phyloP scores from a whole-genome alignment of 2,113 vertebrate genomes.

The Felis chaus region DNA sequence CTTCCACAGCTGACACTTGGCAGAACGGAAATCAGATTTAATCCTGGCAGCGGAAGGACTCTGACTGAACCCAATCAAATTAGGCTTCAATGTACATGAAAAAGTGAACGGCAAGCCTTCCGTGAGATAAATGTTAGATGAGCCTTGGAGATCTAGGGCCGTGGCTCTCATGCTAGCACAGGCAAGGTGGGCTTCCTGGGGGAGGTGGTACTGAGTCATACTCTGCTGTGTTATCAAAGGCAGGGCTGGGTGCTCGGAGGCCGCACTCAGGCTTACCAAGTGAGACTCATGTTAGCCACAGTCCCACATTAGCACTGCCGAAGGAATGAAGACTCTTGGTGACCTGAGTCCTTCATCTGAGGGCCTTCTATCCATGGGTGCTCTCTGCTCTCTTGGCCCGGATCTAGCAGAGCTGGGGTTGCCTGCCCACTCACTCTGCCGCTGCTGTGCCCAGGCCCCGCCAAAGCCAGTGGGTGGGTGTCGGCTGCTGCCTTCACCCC shows the following conservation, averaged over 20 bases:
- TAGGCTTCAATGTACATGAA: not conserved
- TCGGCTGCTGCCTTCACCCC: not conserved
- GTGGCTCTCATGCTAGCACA: not conserved
- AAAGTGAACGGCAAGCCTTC: not conserved
- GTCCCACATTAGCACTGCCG: not conserved
- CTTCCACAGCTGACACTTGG: not conserved
- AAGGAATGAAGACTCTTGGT: not conserved
- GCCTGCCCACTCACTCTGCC: not conserved
- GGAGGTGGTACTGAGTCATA: not conserved
- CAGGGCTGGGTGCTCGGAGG: not conserved
- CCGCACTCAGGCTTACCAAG: not conserved
- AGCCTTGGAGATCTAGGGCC: not conserved
- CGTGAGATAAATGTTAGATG: not conserved
- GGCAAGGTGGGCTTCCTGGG: not conserved
- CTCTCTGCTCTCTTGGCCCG: not conserved
- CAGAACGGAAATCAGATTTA: not conserved
- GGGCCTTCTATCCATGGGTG: not conserved
- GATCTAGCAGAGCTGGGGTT: not conserved
- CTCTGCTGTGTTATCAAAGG: not conserved
- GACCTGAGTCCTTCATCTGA: not conserved
- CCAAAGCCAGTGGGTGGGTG: not conserved
- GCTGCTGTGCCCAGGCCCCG: too few relatives aligned
- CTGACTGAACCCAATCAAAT: not conserved
- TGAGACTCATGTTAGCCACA: not conserved
- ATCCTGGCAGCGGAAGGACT: not conserved